Conservation (phyloP, 1,140 invertebrate genomes). For the Rhysida immarginata region DNA sequence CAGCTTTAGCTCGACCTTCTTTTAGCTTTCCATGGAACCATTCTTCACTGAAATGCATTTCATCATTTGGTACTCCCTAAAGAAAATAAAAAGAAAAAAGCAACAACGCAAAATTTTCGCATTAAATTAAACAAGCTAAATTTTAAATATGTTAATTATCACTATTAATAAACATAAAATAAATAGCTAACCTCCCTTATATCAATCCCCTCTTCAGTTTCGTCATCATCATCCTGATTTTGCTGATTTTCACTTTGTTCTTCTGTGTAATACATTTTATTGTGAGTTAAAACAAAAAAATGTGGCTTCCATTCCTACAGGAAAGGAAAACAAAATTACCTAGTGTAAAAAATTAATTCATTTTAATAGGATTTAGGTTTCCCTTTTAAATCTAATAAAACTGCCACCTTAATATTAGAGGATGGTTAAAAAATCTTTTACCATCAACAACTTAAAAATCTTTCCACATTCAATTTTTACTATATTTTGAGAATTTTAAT, state of each 20-base stretch:
- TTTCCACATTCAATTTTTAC: no score
- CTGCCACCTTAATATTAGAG: no score
- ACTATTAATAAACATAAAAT: no score
- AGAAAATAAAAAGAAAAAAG: constrained; percentile 6
- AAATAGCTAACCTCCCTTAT: constrained; percentile 18
- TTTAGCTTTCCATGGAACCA: constrained; percentile 87
- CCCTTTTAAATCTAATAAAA: no score
- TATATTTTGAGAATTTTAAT: no score
- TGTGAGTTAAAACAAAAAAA: constrained; percentile 83
- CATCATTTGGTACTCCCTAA: constrained; percentile 39
- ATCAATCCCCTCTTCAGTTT: constrained; percentile 39
- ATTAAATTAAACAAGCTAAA: no score
- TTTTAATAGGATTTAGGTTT: no score
- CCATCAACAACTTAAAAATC: no score
- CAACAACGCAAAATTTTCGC: constrained; percentile 1
- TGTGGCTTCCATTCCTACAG: constrained; percentile 71
- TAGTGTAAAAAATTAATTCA: no score
- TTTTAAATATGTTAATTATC: no score
- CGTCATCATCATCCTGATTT: constrained; percentile 33
- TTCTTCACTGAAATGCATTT: constrained; percentile 83
- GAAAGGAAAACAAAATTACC: no score
- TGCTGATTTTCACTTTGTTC: constrained; percentile 28
- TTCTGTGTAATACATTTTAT: constrained; percentile 75
- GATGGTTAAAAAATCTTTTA: no score
- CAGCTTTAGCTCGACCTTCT: constrained; percentile 56